Evolutionary conservation across 2,113 vertebrate species (phyloP).

Genomic region (Osmerus mordax): DNA sequence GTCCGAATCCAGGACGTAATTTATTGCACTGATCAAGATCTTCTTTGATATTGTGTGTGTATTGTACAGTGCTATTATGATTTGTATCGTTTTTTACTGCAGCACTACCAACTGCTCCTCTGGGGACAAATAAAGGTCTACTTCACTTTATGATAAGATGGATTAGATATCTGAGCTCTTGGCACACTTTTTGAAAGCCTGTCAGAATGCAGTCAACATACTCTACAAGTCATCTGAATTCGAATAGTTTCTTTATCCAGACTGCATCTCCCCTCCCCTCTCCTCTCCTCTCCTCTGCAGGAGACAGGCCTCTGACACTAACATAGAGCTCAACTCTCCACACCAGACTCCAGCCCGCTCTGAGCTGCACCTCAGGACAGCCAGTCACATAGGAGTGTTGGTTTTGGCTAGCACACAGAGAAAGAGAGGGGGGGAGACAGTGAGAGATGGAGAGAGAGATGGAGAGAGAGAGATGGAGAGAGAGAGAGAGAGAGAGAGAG

Average conservation of each 20-base stretch:
- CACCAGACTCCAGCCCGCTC: constrained; percentile 28
- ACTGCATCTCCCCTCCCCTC: not conserved
- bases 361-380: not conserved
- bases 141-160: too few species aligned
- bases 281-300: constrained; percentile 39
- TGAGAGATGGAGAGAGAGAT: constrained; percentile 20
- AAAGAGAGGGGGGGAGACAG: constrained; percentile 29
- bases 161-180: too few species aligned
- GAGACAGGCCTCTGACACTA: constrained; percentile 58
- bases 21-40: too few species aligned
- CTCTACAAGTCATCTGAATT: not conserved
- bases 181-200: not conserved
- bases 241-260: too few species aligned
- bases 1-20: too few species aligned
- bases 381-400: constrained; percentile 54
- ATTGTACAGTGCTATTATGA: too few species aligned
- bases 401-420: constrained; percentile 58
- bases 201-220: constrained; percentile 52
- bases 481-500: not conserved
- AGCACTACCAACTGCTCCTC: too few species aligned
- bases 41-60: too few species aligned
- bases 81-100: too few species aligned
- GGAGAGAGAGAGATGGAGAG: not conserved
- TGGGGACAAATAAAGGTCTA: too few species aligned
- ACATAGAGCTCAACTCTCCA: constrained; percentile 53